These are phyloP conservation scores for Orchesellides sinensis DNA, from an alignment of 2,888 invertebrate species.

Conservation along the genomic window DNA sequence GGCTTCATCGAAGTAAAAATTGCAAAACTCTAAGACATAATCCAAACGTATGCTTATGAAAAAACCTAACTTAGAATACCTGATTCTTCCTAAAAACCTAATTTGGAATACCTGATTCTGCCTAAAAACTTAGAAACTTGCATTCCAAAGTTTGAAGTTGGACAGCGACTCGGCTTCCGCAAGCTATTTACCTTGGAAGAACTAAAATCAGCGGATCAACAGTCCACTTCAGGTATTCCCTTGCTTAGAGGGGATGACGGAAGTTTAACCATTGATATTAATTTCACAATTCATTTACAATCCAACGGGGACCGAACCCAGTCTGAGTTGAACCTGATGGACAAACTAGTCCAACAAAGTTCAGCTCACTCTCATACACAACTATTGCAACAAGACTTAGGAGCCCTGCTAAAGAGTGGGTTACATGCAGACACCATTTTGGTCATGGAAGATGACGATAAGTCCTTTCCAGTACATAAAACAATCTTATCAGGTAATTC, in stretches of 20 bases:
- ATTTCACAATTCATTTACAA: conserved; percentile 29
- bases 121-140: conserved; percentile 26
- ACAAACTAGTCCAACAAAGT: conserved; percentile 20
- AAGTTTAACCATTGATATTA: conserved; percentile 34
- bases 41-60: too few relatives aligned
- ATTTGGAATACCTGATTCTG: not conserved
- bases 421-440: conserved; percentile 32
- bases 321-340: conserved; percentile 9
- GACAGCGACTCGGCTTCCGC: conserved; percentile 39
- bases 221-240: not conserved
- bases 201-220: conserved; percentile 23
- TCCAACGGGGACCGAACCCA: not conserved
- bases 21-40: not conserved
- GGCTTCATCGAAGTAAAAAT: conserved; percentile 57
- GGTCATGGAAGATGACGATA: conserved; percentile 32
- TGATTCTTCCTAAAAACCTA: not conserved
- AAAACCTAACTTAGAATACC: not conserved
- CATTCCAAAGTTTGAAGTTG: conserved; percentile 43
- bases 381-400: conserved; percentile 23
- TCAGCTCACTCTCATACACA: not conserved
- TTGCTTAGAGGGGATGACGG: conserved; percentile 20
- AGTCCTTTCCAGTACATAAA: conserved; percentile 48
- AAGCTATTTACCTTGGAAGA: conserved; percentile 55
- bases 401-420: conserved; percentile 4
- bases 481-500: not conserved